Percentiles rank a stretch among this genome's conserved stretches.
phyloP scores from a whole-genome alignment of 2,888 invertebrate species.

The Anoplius nigerrimus region DNA sequence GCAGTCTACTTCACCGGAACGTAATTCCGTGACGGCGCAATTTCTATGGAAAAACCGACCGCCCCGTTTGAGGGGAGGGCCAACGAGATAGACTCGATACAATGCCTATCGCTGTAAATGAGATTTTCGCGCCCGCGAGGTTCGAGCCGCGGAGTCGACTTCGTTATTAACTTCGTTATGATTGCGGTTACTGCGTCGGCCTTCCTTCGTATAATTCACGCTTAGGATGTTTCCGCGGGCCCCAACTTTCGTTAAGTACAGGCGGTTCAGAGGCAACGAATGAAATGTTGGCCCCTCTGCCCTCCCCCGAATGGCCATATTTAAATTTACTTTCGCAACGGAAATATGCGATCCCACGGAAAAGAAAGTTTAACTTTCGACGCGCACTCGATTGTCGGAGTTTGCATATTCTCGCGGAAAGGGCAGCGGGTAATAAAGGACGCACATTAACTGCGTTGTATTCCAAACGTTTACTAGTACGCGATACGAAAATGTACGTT shows the following conservation, averaged over 20 bases:
- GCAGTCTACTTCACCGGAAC: slow-evolving; percentile 45
- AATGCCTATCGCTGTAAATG: slow-evolving; percentile 37
- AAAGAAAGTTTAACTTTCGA: slow-evolving; percentile 4
- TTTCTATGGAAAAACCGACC: slow-evolving; percentile 48
- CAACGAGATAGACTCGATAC: slow-evolving; percentile 36
- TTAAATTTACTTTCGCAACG: too few relatives aligned
- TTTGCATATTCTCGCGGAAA: too few relatives aligned
- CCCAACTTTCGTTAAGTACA: too few relatives aligned
- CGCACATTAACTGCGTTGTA: too few relatives aligned
- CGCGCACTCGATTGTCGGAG: too few relatives aligned
- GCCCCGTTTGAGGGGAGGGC: slow-evolving; percentile 15
- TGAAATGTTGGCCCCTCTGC: too few relatives aligned
- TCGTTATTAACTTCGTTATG: slow-evolving; percentile 4
- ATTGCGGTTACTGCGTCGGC: neutral
- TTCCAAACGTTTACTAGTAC: too few relatives aligned
- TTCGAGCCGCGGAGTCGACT: neutral
- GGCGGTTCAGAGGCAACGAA: too few relatives aligned
- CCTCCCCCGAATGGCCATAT: slow-evolving; percentile 30
- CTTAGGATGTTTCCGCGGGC: too few relatives aligned
- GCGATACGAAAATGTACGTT: too few relatives aligned
- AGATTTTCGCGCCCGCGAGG: slow-evolving; percentile 15
- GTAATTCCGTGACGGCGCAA: slow-evolving; percentile 50
- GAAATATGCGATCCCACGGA: slow-evolving; percentile 21
- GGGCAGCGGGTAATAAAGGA: too few relatives aligned
- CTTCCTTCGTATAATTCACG: neutral